Evolutionary conservation across 2,797 vertebrate species (phyloP).

Genomic region (Prionace glauca): DNA sequence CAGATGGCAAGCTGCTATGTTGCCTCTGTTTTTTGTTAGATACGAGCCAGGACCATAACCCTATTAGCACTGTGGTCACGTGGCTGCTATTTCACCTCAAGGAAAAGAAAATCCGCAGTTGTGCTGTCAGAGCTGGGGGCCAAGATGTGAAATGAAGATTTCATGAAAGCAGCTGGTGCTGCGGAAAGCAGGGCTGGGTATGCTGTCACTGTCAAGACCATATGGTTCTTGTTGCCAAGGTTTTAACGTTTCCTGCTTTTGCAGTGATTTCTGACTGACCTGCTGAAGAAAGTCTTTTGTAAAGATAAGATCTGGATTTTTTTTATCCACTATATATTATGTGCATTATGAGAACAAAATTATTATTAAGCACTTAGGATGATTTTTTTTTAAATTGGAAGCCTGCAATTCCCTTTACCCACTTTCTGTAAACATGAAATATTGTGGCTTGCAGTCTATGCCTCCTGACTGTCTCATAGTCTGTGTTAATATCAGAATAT

Average conservation of each 20-base stretch:
- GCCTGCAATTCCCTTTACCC: not conserved
- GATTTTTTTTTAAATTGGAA: not conserved
- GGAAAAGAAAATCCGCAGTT: not conserved
- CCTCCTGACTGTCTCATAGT: too few species aligned
- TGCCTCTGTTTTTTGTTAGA: not conserved
- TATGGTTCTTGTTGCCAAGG: not conserved
- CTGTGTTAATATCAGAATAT: not conserved
- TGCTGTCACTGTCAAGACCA: not conserved
- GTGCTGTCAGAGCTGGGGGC: not conserved
- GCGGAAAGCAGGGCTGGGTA: not conserved
- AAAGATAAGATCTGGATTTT: not conserved
- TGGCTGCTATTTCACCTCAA: not conserved
- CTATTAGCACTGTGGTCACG: slow-evolving; percentile 13
- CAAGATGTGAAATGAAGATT: not conserved
- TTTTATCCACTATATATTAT: too few species aligned
- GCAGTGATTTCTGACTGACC: not conserved
- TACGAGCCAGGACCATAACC: slow-evolving; percentile 8
- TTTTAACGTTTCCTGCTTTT: not conserved
- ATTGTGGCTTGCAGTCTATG: not conserved
- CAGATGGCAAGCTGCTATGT: not conserved
- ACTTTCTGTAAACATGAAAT: not conserved
- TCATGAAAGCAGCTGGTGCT: not conserved
- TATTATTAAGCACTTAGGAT: not conserved
- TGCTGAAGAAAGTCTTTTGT: not conserved
- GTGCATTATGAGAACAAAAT: not conserved